Conservation (phyloP, 1,140 invertebrate species). For the Lucilia cuprina region DNA sequence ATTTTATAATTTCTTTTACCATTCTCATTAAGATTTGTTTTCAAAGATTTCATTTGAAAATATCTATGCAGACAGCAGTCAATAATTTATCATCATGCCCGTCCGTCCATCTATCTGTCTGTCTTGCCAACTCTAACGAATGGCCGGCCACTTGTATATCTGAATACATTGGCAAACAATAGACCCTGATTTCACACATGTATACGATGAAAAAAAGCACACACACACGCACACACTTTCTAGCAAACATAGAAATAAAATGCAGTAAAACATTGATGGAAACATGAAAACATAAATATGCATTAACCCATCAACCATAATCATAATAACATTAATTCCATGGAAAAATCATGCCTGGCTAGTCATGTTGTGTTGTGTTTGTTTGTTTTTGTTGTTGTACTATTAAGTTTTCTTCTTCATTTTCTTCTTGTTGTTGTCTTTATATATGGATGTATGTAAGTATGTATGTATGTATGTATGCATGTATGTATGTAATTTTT, state of each 20-base stretch:
- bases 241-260: too few species aligned
- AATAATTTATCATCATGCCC: background rate
- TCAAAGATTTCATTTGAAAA: too few species aligned
- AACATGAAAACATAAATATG: background rate
- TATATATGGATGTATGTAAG: background rate
- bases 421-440: background rate
- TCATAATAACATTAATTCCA: conserved; percentile 14
- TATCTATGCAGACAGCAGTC: background rate
- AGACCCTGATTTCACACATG: conserved; percentile 3
- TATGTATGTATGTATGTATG: background rate
- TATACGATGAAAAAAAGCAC: background rate
- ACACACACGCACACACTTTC: background rate
- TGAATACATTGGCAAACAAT: background rate
- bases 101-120: background rate
- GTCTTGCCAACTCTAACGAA: conserved; percentile 4
- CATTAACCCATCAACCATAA: conserved; percentile 14
- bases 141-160: background rate
- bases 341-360: conserved; percentile 11
- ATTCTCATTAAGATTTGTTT: too few species aligned
- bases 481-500: background rate
- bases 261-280: background rate
- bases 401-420: background rate
- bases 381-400: too few species aligned
- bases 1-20: too few species aligned
- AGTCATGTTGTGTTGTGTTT: background rate